phyloP scores from a whole-genome alignment of 2,888 invertebrate genomes.

The Caenorhabditis parvicauda region DNA sequence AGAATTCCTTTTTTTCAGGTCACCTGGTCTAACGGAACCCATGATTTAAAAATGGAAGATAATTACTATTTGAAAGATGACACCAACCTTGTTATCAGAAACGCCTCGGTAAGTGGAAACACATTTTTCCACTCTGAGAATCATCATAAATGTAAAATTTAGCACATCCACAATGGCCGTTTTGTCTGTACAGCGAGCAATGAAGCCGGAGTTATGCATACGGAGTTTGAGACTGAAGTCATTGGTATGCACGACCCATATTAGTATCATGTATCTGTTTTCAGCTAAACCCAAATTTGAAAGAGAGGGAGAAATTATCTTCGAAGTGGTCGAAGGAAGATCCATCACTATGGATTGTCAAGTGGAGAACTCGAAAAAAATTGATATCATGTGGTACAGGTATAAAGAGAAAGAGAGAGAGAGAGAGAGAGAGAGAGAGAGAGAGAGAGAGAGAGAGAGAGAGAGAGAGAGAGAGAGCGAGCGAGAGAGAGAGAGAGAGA shows the following conservation, averaged over 20 bases:
- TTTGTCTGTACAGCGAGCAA: conserved; percentile 70
- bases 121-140: not conserved
- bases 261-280: conserved; percentile 6
- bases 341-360: conserved; percentile 51
- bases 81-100: conserved; percentile 25
- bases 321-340: conserved; percentile 56
- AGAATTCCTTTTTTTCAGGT: conserved; percentile 25
- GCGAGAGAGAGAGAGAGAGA: too few species aligned
- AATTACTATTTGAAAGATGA: conserved; percentile 5
- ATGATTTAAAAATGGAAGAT: not conserved
- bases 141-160: not conserved
- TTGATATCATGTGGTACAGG: conserved; percentile 47
- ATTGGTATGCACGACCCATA: conserved; percentile 66
- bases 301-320: conserved; percentile 51
- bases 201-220: conserved; percentile 67
- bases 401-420: too few species aligned
- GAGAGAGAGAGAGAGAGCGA: too few species aligned
- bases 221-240: conserved; percentile 69
- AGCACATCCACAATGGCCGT: conserved; percentile 69
- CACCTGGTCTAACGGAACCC: conserved; percentile 22
- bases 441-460: too few species aligned
- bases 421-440: too few species aligned
- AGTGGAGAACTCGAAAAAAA: conserved; percentile 40
- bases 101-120: conserved; percentile 8
- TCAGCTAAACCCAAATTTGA: conserved; percentile 65